Evolutionary conservation across 2,888 invertebrate species (phyloP), one percentile per base, ranked within the genome.

Genomic region (Dasypolia templi): DNA sequence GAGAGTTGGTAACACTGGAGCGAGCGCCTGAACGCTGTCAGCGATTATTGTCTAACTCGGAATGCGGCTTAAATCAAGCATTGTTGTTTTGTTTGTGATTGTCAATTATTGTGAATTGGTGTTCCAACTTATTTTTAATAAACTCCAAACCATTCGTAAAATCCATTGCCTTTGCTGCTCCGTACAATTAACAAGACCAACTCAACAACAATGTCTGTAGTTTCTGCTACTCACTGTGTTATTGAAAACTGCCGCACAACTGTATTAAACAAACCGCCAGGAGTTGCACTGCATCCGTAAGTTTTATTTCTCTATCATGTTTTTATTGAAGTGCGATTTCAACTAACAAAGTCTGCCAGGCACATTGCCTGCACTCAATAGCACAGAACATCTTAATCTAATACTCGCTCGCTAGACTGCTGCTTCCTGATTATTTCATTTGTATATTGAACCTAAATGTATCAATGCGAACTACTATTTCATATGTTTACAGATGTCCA

Each of bases 191-290:
- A 7, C 17, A 14, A 42, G 39, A 49, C 2, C n/a, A 32, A 56
- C 26, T 51, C 17, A 3, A 67, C 14, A 46, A 62, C 14, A 32
- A 77, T 77, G 79, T 64, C 67, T 84, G 78, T n/a, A 46, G 92
- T 95, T 91, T 82, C 90, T 58, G 88, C 89, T 56, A 89, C 89
- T 26, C 92, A 93, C 70, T 96, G 95, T 84, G 91, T 90, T 55
- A 86, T 96, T 49, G 91, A 92, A 73, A 92, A 90, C 69, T 96
- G 95, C 84, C 94, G 93, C 84, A 91, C 91, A 58, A 92, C 93
- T 2, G 61, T 91, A 35, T 89, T 91, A 65, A 95, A 94, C 83
- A 95, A 93, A 88, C 84, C 90, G 19, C 91, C 92, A 6, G 93
- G 92, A 35, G 87, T 94, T 64, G 84, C 90, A 42, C 92, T 96